Conservation (phyloP, 2,797 vertebrate species). For the Ambastaia sidthimunki region DNA sequence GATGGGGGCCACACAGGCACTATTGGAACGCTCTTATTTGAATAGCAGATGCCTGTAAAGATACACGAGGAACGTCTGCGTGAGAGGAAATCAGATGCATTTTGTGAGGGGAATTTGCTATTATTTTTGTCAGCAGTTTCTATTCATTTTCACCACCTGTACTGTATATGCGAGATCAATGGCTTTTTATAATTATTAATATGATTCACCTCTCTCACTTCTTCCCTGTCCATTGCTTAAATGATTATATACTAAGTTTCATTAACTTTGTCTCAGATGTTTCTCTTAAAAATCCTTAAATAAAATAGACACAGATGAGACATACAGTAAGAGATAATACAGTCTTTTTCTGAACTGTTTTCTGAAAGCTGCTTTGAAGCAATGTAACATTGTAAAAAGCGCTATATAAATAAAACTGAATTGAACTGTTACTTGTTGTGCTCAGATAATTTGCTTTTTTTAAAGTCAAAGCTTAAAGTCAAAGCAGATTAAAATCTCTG, state of each 20-base stretch:
- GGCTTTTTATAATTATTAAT: background rate
- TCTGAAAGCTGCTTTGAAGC: too few species aligned
- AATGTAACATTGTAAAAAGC: too few species aligned
- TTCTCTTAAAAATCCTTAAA: background rate
- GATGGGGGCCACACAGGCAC: constrained; percentile 27
- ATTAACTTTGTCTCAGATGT: background rate
- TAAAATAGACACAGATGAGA: background rate
- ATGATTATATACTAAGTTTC: too few species aligned
- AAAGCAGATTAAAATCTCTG: too few species aligned
- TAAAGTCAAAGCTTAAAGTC: too few species aligned
- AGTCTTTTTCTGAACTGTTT: too few species aligned
- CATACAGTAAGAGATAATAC: too few species aligned
- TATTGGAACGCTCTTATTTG: constrained; percentile 20
- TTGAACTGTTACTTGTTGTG: too few species aligned
- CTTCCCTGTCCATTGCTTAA: background rate
- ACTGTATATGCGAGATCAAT: constrained; percentile 1
- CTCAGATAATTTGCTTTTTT: too few species aligned
- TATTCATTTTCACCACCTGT: background rate
- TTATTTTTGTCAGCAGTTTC: background rate
- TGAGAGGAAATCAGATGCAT: constrained; percentile 26
- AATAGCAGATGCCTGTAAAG: constrained; percentile 44
- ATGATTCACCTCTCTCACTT: background rate
- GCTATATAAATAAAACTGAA: too few species aligned
- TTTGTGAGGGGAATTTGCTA: background rate
- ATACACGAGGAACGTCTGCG: constrained; percentile 13